Evolutionary conservation across 2,113 vertebrate species (phyloP), one percentile per base, ranked within the genome.

Genomic region (Otus sunia): DNA sequence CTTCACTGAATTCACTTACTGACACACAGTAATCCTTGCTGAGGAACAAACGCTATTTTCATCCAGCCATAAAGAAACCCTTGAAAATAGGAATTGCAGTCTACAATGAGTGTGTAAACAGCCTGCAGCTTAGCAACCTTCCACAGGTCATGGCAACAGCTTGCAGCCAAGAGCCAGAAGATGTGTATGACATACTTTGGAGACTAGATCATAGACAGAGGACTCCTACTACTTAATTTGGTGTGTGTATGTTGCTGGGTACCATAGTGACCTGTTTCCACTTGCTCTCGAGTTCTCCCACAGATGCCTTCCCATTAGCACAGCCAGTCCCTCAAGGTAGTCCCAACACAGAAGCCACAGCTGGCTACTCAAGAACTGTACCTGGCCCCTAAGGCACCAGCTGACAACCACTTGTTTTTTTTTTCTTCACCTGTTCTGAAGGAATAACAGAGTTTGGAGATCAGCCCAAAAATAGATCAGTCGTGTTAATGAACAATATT

Each of bases 221-320:
- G 91, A 94, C 89, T 96, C 94, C 91, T 78, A 62, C 56, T 87
- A 56, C 95, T 95, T 97, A 94, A 96, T 95, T 95, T 96, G 94
- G 95, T 86, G 45, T 82, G 73, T 95, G 91, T 95, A 39, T 94
- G 77, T 94, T 95, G 87, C 95, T 90, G 91, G 87, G 95, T 79
- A 85, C 69, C 91, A 91, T 92, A 94, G 94, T 79, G 95, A 96
- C 90, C 80, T 30, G 73, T 79, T 94, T 95, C 89, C 94, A 91
- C 79, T 89, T 80, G 45, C 84, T 83, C 93, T 86, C 4, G 1
- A 67, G 75, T 76, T 93, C 60, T 94, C 72, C 72, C 78, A 88
- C 82, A 80, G 75, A 73, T 66, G 78, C 85, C 75, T 92, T 77
- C 47, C 78, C 47, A 53, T 64, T 47, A 84, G 84, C 73, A 79